These are phyloP conservation scores for Perognathus longimembris DNA, from an alignment of 2,113 vertebrate genomes.

Conservation along the genomic window DNA sequence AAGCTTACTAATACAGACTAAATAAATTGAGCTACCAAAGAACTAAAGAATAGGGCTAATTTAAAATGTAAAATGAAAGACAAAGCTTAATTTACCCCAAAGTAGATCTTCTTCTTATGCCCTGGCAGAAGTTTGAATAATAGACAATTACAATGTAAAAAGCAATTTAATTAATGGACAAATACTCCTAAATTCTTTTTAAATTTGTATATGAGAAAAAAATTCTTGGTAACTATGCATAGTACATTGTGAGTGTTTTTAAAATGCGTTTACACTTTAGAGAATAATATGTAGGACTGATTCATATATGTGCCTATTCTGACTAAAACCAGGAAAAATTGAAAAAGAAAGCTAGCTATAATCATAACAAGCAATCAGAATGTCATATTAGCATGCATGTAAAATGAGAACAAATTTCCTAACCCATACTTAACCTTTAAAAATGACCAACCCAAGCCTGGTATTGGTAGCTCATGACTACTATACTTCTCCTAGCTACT, in stretches of 20 bases:
- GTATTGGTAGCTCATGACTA: too few relatives aligned
- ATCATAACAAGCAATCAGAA: background rate
- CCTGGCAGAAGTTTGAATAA: background rate
- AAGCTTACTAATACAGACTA: background rate
- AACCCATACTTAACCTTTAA: background rate
- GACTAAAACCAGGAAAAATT: background rate
- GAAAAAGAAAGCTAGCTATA: background rate
- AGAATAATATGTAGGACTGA: background rate
- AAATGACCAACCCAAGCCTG: background rate
- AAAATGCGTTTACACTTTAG: background rate
- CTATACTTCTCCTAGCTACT: too few relatives aligned
- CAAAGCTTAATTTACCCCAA: background rate
- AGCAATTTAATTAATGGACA: background rate
- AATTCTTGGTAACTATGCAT: background rate
- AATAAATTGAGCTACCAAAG: slow-evolving; percentile 7
- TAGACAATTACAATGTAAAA: background rate
- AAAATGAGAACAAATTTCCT: slow-evolving; percentile 12
- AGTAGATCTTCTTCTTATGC: background rate
- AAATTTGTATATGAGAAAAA: slow-evolving; percentile 35
- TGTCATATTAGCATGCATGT: background rate
- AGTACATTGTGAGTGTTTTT: background rate
- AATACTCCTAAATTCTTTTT: background rate
- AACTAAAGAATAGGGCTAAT: background rate
- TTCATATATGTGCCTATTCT: background rate
- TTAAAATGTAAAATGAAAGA: slow-evolving; percentile 32